These are phyloP conservation scores for Heliconius ismenius DNA, from an alignment of 2,888 invertebrate genomes.

Conservation along the genomic window DNA sequence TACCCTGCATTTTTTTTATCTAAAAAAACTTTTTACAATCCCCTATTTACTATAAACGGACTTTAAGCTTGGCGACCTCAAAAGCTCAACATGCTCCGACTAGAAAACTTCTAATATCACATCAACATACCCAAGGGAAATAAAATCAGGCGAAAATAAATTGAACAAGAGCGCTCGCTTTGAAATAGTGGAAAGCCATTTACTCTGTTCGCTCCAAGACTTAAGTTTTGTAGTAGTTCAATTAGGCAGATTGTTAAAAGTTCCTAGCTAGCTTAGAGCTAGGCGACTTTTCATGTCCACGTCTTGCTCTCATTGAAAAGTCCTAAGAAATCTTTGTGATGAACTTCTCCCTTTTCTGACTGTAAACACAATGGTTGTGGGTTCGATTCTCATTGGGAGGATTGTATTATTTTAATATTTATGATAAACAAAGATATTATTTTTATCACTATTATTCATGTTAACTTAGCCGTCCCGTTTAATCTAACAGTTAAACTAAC, in stretches of 20 bases:
- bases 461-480: too few relatives aligned
- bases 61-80: slow-evolving; percentile 4
- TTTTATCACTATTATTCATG: too few relatives aligned
- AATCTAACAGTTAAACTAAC: not conserved
- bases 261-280: slow-evolving; percentile 27
- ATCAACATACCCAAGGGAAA: slow-evolving; percentile 28
- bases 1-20: too few relatives aligned
- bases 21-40: not conserved
- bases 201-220: slow-evolving; percentile 19
- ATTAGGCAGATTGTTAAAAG: slow-evolving; percentile 41
- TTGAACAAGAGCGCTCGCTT: slow-evolving; percentile 25
- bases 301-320: not conserved
- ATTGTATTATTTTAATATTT: not conserved
- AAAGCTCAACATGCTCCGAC: slow-evolving; percentile 15
- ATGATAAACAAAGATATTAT: too few relatives aligned
- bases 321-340: not conserved
- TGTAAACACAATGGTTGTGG: not conserved
- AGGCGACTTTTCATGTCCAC: slow-evolving; percentile 3
- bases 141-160: slow-evolving; percentile 35
- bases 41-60: not conserved
- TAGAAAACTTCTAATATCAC: slow-evolving; percentile 26
- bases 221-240: slow-evolving; percentile 33
- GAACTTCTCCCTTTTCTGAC: not conserved
- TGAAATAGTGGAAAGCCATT: slow-evolving; percentile 36
- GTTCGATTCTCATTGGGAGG: not conserved